Evolutionary conservation across 2,113 vertebrate species (phyloP), one percentile per base, ranked within the genome.

Genomic region (Galbula dea): DNA sequence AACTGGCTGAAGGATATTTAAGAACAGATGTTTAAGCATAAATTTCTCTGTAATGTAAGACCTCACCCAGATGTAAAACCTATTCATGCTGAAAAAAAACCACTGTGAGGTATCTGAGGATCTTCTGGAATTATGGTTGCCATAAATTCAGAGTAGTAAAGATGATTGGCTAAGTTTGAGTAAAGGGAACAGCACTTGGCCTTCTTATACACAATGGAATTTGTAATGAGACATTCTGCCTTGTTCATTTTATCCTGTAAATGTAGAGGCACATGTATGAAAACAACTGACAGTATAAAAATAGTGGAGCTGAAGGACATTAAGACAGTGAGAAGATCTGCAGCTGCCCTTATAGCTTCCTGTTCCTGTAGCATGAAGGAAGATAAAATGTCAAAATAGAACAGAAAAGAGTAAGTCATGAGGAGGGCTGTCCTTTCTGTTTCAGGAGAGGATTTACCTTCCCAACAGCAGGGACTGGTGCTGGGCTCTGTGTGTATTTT

Each of bases 21-120:
- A 86, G 59, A 89, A 16, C 90, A 94, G 89, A 94, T 91, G 88
- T 95, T 93, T 91, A 93, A 92, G 34, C 72, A 93, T 88, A 93
- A 73, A 91, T 93, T 94, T 93, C 75, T 66, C 82, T 83, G 93
- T 88, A 94, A 95, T 71, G 37, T 66, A 93, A 94, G 90, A 83
- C 92, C 76, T 95, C 13, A 0, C 94, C 86, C 86, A 92, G 86
- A 90, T 90, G 73, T 94, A 92, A 91, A 91, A 75, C 19, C 11
- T 80, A 74, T 88, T 93, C 3, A 6, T 58, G 55, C 55, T 86
- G 85, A 63, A 73, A 93, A 92, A 96, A 94, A 83, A 9, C 0
- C 51, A 63, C 76, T 51, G 14, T 55, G 82, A 94, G 76, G 75
- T 80, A 95, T 94, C 80, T 13, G 48, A 89, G 71, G 86, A 93